Conservation (phyloP, 2,113 vertebrate genomes). For the Zosterops japonicus region DNA sequence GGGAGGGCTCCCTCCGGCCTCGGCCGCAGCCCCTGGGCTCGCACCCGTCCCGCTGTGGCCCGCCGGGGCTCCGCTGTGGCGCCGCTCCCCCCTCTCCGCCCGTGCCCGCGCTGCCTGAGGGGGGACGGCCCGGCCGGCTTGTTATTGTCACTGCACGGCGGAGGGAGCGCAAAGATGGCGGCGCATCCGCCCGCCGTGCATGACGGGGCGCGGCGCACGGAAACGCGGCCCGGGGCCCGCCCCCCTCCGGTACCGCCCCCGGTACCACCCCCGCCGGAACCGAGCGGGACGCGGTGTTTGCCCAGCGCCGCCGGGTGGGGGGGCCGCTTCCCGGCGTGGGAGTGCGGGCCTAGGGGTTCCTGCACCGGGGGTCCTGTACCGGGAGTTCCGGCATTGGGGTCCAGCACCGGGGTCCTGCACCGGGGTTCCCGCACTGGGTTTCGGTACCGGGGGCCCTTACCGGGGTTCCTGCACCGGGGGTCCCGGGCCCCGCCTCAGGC, state of each 20-base stretch:
- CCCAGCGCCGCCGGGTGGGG: neutral
- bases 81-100: neutral
- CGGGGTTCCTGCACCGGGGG: too few relatives aligned
- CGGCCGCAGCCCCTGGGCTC: neutral
- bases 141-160: slow-evolving; percentile 65
- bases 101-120: neutral
- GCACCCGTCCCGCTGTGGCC: neutral
- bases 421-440: too few relatives aligned
- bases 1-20: neutral
- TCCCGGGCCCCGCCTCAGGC: neutral
- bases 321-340: neutral
- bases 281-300: neutral
- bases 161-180: slow-evolving; percentile 62
- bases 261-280: neutral
- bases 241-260: too few relatives aligned
- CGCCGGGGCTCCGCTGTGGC: neutral
- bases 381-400: too few relatives aligned
- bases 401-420: neutral
- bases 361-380: too few relatives aligned
- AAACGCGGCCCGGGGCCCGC: neutral
- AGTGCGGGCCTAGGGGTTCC: neutral
- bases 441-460: too few relatives aligned
- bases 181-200: slow-evolving; percentile 58
- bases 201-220: slow-evolving; percentile 48
- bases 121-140: slow-evolving; percentile 39